Conservation (phyloP, 2,797 vertebrate genomes). For the Bradypodion ventrale region DNA sequence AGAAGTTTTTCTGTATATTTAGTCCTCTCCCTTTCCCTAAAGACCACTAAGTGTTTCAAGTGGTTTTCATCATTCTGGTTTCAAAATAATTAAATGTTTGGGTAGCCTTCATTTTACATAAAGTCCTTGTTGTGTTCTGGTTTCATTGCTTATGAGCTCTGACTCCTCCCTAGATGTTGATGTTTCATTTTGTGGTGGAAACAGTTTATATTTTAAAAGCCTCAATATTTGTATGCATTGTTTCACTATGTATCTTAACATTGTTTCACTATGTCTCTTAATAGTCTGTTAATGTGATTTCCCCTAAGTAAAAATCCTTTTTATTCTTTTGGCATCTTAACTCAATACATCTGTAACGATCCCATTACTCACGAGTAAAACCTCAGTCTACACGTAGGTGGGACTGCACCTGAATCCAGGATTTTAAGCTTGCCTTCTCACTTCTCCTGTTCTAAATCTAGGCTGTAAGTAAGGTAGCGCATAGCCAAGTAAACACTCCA, state of each 20-base stretch:
- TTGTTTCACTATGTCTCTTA: too few species aligned
- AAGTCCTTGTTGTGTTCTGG: neutral
- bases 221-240: neutral
- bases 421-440: too few species aligned
- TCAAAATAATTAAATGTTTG: too few species aligned
- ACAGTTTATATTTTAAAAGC: neutral
- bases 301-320: neutral
- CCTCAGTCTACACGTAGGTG: too few species aligned
- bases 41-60: neutral
- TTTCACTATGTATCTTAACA: neutral
- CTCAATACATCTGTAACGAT: too few species aligned
- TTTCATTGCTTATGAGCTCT: neutral
- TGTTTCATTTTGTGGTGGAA: neutral
- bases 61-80: neutral
- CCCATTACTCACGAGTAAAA: too few species aligned
- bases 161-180: neutral
- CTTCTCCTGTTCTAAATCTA: too few species aligned
- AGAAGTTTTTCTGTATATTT: too few species aligned
- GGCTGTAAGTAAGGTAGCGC: too few species aligned
- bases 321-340: conserved; percentile 1
- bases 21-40: too few species aligned
- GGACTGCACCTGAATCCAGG: too few species aligned
- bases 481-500: too few species aligned
- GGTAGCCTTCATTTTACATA: neutral
- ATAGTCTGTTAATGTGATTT: neutral